A percentile compares a stretch with the other conserved stretches of the same genome.
These are phyloP conservation scores for Dynastes grantii DNA, from an alignment of 2,888 invertebrate genomes.

Conservation along the genomic window DNA sequence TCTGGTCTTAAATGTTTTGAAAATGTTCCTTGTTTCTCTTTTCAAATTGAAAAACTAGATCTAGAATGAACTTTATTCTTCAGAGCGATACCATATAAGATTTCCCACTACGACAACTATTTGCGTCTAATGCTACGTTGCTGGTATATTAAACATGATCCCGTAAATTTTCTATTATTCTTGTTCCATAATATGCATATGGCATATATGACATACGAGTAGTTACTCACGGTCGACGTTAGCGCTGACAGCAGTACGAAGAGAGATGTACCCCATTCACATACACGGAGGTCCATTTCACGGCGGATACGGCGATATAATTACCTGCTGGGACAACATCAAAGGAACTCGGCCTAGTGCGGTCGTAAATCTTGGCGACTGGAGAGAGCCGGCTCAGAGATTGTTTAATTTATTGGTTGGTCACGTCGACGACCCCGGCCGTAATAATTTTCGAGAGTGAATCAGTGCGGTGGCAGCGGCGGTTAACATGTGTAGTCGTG, in stretches of 20 bases:
- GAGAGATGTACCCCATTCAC: conserved; percentile 35
- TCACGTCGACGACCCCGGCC: conserved; percentile 33
- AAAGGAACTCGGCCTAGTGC: conserved; percentile 53
- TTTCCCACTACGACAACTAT: too few relatives aligned
- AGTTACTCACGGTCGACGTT: conserved; percentile 6
- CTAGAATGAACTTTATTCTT: too few relatives aligned
- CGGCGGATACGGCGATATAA: conserved; percentile 61
- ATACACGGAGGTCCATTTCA: conserved; percentile 49
- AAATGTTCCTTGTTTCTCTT: too few relatives aligned
- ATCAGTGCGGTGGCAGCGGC: conserved; percentile 31
- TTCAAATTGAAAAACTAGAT: too few relatives aligned
- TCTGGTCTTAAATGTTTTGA: too few relatives aligned
- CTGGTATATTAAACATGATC: too few relatives aligned
- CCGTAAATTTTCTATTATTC: too few relatives aligned
- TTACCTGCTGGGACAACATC: conserved; percentile 62
- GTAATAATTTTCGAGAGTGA: conserved; percentile 33
- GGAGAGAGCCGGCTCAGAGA: conserved; percentile 35
- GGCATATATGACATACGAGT: conserved; percentile 16
- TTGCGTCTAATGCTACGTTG: too few relatives aligned
- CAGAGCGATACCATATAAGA: too few relatives aligned
- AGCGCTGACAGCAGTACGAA: conserved; percentile 36
- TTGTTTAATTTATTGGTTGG: conserved; percentile 39
- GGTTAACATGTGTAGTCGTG: conserved; percentile 33
- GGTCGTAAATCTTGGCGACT: conserved; percentile 35
- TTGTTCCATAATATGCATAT: not conserved